Evolutionary conservation across 2,797 vertebrate genomes (phyloP).

Genomic region (Lateolabrax maculatus): DNA sequence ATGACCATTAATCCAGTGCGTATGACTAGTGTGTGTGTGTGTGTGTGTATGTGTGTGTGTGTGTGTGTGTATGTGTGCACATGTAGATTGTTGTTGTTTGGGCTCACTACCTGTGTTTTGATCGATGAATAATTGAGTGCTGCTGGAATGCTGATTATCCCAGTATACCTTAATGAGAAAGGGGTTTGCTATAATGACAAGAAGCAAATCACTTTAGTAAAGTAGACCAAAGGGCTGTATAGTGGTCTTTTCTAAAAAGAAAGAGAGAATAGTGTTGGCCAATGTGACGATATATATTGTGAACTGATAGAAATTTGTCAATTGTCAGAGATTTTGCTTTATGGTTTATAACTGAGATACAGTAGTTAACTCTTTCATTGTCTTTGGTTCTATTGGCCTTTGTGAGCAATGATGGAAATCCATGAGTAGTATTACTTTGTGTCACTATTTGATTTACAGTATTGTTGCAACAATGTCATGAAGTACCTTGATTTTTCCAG

Average conservation of each 20-base stretch:
- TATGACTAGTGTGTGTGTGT: slow-evolving; percentile 51
- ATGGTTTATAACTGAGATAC: neutral
- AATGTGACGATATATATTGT: neutral
- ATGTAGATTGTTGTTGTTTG: slow-evolving; percentile 25
- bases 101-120: slow-evolving; percentile 39
- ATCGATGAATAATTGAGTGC: slow-evolving; percentile 23
- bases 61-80: slow-evolving; percentile 11
- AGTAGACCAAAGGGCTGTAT: neutral
- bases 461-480: neutral
- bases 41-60: slow-evolving; percentile 17
- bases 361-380: neutral
- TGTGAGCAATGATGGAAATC: neutral
- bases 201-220: neutral
- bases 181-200: neutral
- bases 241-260: neutral
- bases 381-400: neutral
- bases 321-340: neutral
- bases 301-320: neutral
- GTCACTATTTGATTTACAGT: neutral
- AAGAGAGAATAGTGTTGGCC: neutral
- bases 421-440: neutral
- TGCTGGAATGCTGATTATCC: neutral
- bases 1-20: slow-evolving; percentile 68
- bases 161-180: neutral
- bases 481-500: neutral